Conservation (phyloP, 2,888 invertebrate genomes). For the Sthenelais limicola region DNA sequence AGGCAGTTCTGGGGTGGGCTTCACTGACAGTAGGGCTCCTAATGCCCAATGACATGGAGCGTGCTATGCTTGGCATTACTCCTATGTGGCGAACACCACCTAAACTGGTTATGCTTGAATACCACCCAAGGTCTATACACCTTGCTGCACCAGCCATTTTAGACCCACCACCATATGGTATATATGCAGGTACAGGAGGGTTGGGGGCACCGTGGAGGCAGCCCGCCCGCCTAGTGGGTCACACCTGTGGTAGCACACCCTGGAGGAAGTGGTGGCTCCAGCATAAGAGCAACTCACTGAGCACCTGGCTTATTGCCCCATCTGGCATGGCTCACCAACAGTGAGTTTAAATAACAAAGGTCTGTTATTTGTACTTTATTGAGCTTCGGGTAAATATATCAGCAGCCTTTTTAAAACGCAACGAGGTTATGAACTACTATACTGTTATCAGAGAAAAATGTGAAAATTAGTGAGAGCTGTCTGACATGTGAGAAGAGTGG, state of each 20-base stretch:
- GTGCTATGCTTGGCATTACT: constrained; percentile 2
- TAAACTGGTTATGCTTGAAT: constrained; percentile 7
- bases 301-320: too few species aligned
- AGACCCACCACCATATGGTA: constrained; percentile 14
- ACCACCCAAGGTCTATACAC: constrained; percentile 21
- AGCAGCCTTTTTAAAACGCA: too few species aligned
- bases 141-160: background rate
- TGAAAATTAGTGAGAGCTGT: too few species aligned
- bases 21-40: constrained; percentile 1
- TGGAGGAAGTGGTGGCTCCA: constrained; percentile 17
- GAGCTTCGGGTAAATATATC: too few species aligned
- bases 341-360: too few species aligned
- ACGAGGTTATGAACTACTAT: too few species aligned
- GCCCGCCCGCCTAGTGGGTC: background rate
- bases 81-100: too few species aligned
- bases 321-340: too few species aligned
- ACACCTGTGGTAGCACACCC: constrained; percentile 21
- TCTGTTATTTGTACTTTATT: too few species aligned
- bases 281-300: too few species aligned
- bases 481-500: too few species aligned
- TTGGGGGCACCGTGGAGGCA: constrained; percentile 14
- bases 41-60: constrained; percentile 27
- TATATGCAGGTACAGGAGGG: constrained; percentile 1
- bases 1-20: background rate
- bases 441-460: too few species aligned